Evolutionary conservation across 1,140 invertebrate genomes (phyloP), one percentile per base, ranked within the genome.

Genomic region (Ridgeia piscesae): DNA sequence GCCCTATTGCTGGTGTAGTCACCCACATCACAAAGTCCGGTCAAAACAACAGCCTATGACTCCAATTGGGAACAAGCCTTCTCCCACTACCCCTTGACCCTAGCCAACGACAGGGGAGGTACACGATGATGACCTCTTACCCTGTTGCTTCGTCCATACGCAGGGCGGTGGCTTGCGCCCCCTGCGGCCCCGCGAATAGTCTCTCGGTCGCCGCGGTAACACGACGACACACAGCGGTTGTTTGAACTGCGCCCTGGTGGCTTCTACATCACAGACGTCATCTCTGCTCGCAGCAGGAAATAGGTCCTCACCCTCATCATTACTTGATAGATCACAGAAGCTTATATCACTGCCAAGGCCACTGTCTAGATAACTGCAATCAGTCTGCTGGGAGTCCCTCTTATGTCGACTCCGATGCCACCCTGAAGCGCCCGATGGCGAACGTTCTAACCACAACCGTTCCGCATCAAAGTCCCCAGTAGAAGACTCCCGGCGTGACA

Each of bases 241-340:
- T 77, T 77, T 77, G 58, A 77, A 77, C 58, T 77, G 58, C 27
- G 8, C 58, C 27, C 27, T 17, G 14, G 58, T 77, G 14, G 14
- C 58, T 21, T 77, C 58, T 77, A 77, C 58, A 77, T 77, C 58
- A 77, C 58, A 77, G 58, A 31, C 17, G 58, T 17, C 58, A 21
- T 77, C 58, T 77, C 27, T 77, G 58, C 58, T 77, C 17, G 17
- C 58, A 77, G 58, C 58, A 77, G 58, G 14, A 77, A 77, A 77
- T 17, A 77, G 27, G 0, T 77, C 58, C 58, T 77, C 58, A 77
- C 58, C 27, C 27, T 77, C 58, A 21, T 77, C 58, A 77, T 98
- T 98, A 96, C 98, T 98, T 92, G 94, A 93, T 88, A 95, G 94
- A 91, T 93, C 93, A 35, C 94, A 93, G 50, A 95, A 91, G 90